Percentiles rank a stretch among this genome's conserved stretches.
Evolutionary conservation across 2,113 vertebrate genomes (phyloP).

Genomic region (Lycaon pictus): DNA sequence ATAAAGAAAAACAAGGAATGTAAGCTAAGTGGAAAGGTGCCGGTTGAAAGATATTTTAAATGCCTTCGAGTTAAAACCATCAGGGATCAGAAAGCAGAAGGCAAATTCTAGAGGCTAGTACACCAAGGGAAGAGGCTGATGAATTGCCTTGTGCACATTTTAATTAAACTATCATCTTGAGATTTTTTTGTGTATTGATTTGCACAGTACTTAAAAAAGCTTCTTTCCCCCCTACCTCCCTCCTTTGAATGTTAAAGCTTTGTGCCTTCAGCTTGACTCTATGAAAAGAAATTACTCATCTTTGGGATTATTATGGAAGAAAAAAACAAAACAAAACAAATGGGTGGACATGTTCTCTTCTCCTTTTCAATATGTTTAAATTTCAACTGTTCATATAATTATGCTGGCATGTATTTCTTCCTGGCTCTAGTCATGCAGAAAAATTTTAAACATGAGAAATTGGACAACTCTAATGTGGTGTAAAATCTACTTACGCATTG

Average conservation of each 20-base stretch:
- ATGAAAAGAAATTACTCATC: constrained; percentile 87
- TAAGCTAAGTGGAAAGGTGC: constrained; percentile 85
- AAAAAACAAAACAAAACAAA: constrained; percentile 77
- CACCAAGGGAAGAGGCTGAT: constrained; percentile 83
- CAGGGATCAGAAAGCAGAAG: constrained; percentile 84
- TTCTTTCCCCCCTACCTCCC: constrained; percentile 67
- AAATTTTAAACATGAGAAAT: constrained; percentile 89
- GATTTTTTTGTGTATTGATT: constrained; percentile 88
- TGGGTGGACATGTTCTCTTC: constrained; percentile 86
- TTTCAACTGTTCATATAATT: constrained; percentile 90
- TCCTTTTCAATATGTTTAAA: constrained; percentile 88
- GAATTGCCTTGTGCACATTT: constrained; percentile 86
- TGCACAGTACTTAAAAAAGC: constrained; percentile 86
- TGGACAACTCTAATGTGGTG: constrained; percentile 87
- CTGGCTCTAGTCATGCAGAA: constrained; percentile 89
- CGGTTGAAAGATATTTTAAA: constrained; percentile 81
- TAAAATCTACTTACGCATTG: constrained; percentile 87
- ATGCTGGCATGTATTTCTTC: constrained; percentile 88
- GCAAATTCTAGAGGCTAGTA: constrained; percentile 82
- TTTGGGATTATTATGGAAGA: constrained; percentile 81
- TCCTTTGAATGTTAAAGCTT: constrained; percentile 83
- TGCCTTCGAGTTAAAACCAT: constrained; percentile 85
- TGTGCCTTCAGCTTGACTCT: constrained; percentile 85
- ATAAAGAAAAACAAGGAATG: constrained; percentile 84
- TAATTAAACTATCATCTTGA: constrained; percentile 90